Evolutionary conservation across 2,113 vertebrate genomes (phyloP), one percentile per base, ranked within the genome.

Genomic region (Syngnathus floridae): DNA sequence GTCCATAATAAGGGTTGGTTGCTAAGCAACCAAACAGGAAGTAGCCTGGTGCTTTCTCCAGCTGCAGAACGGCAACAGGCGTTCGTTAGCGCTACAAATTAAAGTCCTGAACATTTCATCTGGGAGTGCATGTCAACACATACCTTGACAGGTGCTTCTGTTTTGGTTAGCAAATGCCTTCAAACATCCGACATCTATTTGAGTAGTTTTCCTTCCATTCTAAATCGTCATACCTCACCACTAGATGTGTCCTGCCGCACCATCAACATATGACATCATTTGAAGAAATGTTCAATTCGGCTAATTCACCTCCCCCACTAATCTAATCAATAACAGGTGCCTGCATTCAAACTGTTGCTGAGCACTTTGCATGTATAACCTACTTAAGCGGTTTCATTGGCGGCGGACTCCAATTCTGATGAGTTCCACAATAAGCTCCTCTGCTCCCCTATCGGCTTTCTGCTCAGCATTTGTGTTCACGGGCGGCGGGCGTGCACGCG

Each of bases 331-430:
- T 71, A 61, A 65, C 37, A 65, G 51, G 36, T 41, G 65, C 70
- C 48, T 64, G 62, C 70, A 67, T 63, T 67, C 48, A 40, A 61
- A 66, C 65, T 76, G 69, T 72, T 78, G 74, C 59, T 16, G 65
- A 74, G 70, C 38, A 22, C 65, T 72, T 76, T 64, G 67, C 76
- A 79, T 82, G 79, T 79, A 81, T 85, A 86, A 81, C 84, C 87
- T 81, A 81, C 73, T 85, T 86, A 78, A 66, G 74, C 61, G 66
- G 60, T 77, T 80, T 74, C 81, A 87, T 87, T 80, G 76, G 81
- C 65, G 67, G 62, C 51, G 60, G 63, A 84, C 82, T 74, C 64
- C 19, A 77, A 75, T 74, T 80, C 70, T 78, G 72, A 80, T 74
- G 71, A 65, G 75, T 72, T 80, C 73, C 77, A 84, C 80, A 83